Conservation (phyloP, 2,888 invertebrate species). For the Adineta ricciae region DNA sequence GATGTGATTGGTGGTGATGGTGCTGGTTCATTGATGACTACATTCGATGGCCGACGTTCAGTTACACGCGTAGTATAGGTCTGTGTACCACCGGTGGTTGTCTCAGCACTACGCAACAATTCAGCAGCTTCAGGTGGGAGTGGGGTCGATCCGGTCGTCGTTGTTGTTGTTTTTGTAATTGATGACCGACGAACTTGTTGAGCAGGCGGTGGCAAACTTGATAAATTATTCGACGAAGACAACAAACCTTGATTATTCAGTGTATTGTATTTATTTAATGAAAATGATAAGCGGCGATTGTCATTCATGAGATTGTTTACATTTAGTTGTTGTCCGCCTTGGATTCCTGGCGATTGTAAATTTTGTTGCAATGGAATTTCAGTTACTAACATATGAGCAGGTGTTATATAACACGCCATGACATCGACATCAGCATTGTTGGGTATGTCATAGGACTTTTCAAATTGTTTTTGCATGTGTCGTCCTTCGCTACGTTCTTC, state of each 20-base stretch:
- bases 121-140: not conserved
- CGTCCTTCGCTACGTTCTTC: not conserved
- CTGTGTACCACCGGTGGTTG: not conserved
- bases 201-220: not conserved
- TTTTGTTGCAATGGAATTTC: not conserved
- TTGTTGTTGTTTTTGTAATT: not conserved
- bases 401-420: not conserved
- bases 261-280: not conserved
- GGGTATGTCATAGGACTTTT: not conserved
- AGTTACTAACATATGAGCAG: not conserved
- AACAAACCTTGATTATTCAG: not conserved
- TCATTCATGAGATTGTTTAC: too few species aligned
- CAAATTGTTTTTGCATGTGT: slow-evolving; percentile 14
- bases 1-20: not conserved
- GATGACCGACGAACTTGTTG: not conserved
- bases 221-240: not conserved
- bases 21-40: not conserved
- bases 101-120: not conserved
- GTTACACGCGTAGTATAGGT: not conserved
- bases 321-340: not conserved
- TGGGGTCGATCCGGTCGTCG: not conserved
- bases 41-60: not conserved
- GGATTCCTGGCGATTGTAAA: not conserved
- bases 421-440: not conserved
- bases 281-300: not conserved